These are phyloP conservation scores for Phenganax stokvisi DNA, from an alignment of 92 coral and sea anemone genomes.

Conservation along the genomic window DNA sequence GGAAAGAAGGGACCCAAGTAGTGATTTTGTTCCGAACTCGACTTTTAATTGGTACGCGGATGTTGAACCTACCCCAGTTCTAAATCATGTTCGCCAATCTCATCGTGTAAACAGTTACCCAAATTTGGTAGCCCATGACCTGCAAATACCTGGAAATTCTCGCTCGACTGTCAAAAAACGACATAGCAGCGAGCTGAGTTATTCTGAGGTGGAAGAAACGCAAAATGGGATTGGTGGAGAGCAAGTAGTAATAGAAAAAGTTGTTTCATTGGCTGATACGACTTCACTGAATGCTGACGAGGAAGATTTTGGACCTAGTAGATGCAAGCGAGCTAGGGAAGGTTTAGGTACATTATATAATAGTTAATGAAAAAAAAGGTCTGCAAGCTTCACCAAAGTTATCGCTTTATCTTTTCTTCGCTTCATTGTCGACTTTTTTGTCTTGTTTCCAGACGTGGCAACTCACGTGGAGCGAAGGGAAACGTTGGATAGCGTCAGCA, in stretches of 20 bases:
- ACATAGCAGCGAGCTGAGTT: background rate
- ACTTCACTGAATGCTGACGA: background rate
- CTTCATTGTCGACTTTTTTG: background rate
- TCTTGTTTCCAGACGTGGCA: background rate
- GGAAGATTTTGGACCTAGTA: background rate
- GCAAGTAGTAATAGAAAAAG: conserved; percentile 1
- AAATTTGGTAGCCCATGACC: background rate
- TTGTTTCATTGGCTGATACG: background rate
- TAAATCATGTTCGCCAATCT: background rate
- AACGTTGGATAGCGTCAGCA: conserved; percentile 11
- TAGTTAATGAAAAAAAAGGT: background rate
- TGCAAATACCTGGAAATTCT: background rate
- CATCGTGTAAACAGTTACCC: background rate
- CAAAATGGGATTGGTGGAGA: background rate
- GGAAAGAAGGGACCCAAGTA: background rate
- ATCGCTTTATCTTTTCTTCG: background rate
- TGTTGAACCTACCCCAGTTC: background rate
- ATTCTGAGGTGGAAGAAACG: background rate
- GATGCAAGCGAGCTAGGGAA: conserved; percentile 8
- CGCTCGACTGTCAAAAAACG: background rate
- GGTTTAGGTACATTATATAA: background rate
- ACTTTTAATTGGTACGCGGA: conserved; percentile 7
- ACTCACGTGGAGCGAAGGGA: background rate
- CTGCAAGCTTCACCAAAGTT: too few species aligned
- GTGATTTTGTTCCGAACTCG: background rate